phyloP scores from a whole-genome alignment of 37 sponge, comb jelly and placozoan species.

The Spongilla lacustris region DNA sequence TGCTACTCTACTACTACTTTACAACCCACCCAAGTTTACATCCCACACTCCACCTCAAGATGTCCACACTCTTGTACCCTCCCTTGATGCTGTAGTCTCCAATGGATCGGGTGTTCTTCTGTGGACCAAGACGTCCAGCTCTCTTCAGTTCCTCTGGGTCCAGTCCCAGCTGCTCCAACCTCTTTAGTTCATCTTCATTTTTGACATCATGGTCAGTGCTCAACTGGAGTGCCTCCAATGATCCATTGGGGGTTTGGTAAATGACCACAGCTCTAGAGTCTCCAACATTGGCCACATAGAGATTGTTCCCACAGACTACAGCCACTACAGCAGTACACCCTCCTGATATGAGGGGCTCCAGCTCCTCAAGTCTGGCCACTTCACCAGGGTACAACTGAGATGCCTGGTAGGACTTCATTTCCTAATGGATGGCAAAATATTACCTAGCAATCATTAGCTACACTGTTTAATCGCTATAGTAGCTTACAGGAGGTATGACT shows the following conservation, averaged over 20 bases:
- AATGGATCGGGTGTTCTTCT: constrained; percentile 92
- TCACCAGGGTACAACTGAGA: constrained; percentile 68
- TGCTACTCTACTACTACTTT: neutral
- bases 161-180: constrained; percentile 75
- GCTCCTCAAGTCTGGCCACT: constrained; percentile 65
- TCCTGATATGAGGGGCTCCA: constrained; percentile 67
- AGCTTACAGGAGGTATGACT: constrained; percentile 57
- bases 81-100: constrained; percentile 91
- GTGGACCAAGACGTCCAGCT: constrained; percentile 79
- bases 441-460: neutral
- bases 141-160: constrained; percentile 57
- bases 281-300: constrained; percentile 92
- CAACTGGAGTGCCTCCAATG: constrained; percentile 58
- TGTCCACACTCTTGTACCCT: constrained; percentile 93
- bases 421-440: constrained; percentile 17
- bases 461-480: too few species aligned
- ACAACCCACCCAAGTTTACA: too few species aligned
- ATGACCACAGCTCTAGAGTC: constrained; percentile 86
- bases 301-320: constrained; percentile 53
- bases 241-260: constrained; percentile 12
- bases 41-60: constrained; percentile 58
- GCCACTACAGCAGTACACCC: constrained; percentile 88
- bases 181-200: constrained; percentile 82
- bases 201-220: constrained; percentile 83
- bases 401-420: constrained; percentile 82